Evolutionary conservation across 2,797 vertebrate species (phyloP).

Genomic region (Sebastes kiyomatsui): DNA sequence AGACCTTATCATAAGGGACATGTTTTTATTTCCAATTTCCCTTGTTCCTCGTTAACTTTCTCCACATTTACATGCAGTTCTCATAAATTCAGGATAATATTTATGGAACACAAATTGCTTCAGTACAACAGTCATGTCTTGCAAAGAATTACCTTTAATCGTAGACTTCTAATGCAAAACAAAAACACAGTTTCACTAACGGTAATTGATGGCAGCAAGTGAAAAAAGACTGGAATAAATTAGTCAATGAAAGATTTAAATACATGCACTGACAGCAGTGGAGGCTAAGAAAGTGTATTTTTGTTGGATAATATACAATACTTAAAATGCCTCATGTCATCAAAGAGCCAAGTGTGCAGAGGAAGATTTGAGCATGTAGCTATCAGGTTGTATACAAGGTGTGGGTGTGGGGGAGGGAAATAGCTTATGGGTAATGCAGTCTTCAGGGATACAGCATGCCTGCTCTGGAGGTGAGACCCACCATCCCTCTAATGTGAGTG

Average conservation of each 20-base stretch:
- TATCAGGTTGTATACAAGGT: neutral
- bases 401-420: slow-evolving; percentile 32
- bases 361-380: slow-evolving; percentile 1
- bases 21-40: neutral
- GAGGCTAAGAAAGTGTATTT: neutral
- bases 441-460: slow-evolving; percentile 1
- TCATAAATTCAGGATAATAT: neutral
- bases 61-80: neutral
- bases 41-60: neutral
- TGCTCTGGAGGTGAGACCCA: slow-evolving; percentile 13
- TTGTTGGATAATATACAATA: neutral
- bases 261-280: neutral
- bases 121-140: neutral
- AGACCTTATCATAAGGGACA: neutral
- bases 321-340: neutral
- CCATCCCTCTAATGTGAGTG: neutral
- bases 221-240: neutral
- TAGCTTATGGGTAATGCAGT: slow-evolving; percentile 16
- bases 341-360: neutral
- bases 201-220: neutral
- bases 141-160: neutral
- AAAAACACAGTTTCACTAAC: neutral
- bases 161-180: neutral
- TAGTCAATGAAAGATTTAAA: neutral
- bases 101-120: neutral